Evolutionary conservation across 1,140 invertebrate genomes (phyloP).

Genomic region (Centruroides sculpturatus): DNA sequence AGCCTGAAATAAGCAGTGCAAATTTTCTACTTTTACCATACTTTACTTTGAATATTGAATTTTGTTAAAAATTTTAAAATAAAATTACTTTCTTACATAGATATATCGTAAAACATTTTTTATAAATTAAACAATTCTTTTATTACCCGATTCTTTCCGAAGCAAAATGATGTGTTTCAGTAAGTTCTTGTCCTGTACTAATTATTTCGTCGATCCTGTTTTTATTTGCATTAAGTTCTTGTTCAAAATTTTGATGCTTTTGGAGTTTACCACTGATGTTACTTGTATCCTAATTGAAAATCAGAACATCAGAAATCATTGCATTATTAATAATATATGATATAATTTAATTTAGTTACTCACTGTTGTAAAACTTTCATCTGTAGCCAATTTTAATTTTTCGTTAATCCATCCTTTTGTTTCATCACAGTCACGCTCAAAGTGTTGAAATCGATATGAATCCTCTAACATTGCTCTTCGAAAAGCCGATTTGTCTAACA

Average conservation of each 20-base stretch:
- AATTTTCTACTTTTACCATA: no score
- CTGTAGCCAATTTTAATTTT: conserved; percentile 83
- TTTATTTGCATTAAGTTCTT: conserved; percentile 82
- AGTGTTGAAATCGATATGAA: conserved; percentile 86
- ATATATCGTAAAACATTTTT: background rate
- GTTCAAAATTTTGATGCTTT: conserved; percentile 97
- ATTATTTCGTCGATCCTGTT: conserved; percentile 86
- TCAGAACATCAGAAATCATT: no score
- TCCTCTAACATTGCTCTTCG: conserved; percentile 73
- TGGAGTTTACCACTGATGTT: conserved; percentile 97
- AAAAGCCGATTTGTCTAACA: conserved; percentile 72
- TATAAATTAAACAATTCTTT: no score
- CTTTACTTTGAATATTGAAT: no score
- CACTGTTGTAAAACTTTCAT: conserved; percentile 71
- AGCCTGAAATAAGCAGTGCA: no score
- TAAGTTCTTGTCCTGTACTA: conserved; percentile 38
- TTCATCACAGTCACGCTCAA: conserved; percentile 94
- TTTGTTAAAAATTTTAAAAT: no score
- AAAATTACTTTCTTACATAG: no score
- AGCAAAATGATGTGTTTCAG: conserved; percentile 48
- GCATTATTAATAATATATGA: no score
- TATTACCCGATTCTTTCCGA: conserved; percentile 42
- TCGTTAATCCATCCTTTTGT: conserved; percentile 92
- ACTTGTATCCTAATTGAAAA: conserved; percentile 55
- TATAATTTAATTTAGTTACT: background rate